Base-by-base conservation (phyloP, 2,113 vertebrate species). In the Macroglossus sobrinus region DNA sequence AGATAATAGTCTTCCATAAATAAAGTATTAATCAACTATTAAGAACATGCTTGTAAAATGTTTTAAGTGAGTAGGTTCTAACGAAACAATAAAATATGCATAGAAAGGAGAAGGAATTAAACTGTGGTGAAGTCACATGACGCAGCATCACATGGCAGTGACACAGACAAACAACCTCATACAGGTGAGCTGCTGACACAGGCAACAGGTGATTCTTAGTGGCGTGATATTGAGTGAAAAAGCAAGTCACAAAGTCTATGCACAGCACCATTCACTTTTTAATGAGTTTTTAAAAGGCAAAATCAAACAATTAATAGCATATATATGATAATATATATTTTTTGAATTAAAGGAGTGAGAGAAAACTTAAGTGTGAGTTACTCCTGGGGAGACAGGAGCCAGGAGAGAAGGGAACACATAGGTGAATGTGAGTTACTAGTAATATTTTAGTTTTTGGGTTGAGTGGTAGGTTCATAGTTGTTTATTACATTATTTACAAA, bases 401-500 rank as follows among this genome's bases (percentile, higher is more conserved):
- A 38, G n/a, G 40, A 55, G 18, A 85, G 66, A 91, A 61, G 40
- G 50, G 22, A 38, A 11, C 33, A 64, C 5, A 55, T 0, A 26
- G 40, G 5, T 30, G 24, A 30, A 26, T 28, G 18, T 15, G 33
- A 88, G 64, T 75, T 57, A 43, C 35, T 22, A 40, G 33, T 43
- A 40, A 84, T 63, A 88, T 30, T 92, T 95, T 72, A 89, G 69
- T 18, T 87, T 63, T 59, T 33, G 71, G 75, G 13, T 61, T 84
- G 28, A 40, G 9, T 45, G 24, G 71, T 33, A 47, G 40, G 19
- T 28, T 86, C 21, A 43, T 3, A 35, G 22, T 69, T 72, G 40
- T 78, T 92, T 76, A 61, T 74, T 74, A 75, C 22, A n/a, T 68
- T 87, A 35, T 75, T 90, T 74, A 75, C 24, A 96, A 94, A 76